These are phyloP conservation scores for Dicyema japonicum DNA, from an alignment of 1,140 invertebrate species.

Conservation along the genomic window DNA sequence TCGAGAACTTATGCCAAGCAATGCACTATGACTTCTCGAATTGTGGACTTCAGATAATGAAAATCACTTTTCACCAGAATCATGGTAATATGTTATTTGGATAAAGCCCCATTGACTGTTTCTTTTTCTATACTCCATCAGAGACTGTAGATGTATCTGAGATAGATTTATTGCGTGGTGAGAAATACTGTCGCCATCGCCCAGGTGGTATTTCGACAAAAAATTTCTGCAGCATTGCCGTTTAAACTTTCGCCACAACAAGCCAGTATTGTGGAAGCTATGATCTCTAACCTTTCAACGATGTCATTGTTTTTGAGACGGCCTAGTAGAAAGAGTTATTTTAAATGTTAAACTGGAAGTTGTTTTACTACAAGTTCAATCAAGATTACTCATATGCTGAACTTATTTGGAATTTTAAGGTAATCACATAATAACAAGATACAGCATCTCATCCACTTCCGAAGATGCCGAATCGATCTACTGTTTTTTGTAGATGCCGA, in stretches of 20 bases:
- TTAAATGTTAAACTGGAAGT: constrained; percentile 42
- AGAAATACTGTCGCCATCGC: constrained; percentile 78
- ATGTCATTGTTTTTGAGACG: constrained; percentile 50
- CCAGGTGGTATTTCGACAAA: constrained; percentile 28
- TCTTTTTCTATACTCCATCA: constrained; percentile 48
- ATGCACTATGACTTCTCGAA: constrained; percentile 87
- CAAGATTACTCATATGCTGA: constrained; percentile 73
- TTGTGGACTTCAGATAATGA: constrained; percentile 84
- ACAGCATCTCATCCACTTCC: too few relatives aligned
- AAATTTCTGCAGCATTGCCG: constrained; percentile 60
- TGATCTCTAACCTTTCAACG: too few relatives aligned
- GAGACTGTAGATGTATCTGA: constrained; percentile 45
- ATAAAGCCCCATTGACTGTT: constrained; percentile 39
- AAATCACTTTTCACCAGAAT: constrained; percentile 48
- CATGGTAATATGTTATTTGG: constrained; percentile 33
- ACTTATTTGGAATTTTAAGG: constrained; percentile 90
- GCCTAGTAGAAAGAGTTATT: constrained; percentile 54
- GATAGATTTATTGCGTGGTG: constrained; percentile 39
- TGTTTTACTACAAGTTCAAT: constrained; percentile 76
- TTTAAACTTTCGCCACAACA: constrained; percentile 28
- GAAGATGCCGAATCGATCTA: too few relatives aligned
- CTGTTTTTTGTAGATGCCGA: too few relatives aligned
- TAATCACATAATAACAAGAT: too few relatives aligned
- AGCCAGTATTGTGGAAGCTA: too few relatives aligned
- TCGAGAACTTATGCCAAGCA: constrained; percentile 78